Conservation (phyloP, 2,797 vertebrate genomes). For the Vipera ursinii region DNA sequence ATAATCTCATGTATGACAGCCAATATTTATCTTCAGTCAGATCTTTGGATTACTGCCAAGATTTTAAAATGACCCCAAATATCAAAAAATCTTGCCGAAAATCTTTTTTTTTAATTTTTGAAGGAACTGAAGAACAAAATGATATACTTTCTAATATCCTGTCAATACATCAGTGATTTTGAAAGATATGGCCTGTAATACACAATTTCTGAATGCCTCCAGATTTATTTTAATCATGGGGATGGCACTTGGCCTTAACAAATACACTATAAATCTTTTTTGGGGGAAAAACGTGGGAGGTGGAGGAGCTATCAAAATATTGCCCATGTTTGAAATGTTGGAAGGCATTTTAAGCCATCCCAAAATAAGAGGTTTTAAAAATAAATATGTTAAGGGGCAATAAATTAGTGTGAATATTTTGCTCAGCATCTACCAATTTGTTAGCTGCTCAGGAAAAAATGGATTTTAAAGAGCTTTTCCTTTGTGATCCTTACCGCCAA, state of each 20-base stretch:
- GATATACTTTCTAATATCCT: neutral
- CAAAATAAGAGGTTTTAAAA: neutral
- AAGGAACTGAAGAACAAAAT: neutral
- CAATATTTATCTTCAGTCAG: slow-evolving; percentile 10
- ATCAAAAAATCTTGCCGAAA: neutral
- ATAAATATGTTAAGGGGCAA: neutral
- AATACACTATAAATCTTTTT: neutral
- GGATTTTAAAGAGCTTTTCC: neutral
- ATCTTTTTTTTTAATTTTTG: neutral
- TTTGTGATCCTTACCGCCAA: neutral
- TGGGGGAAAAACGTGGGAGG: neutral
- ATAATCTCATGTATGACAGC: neutral
- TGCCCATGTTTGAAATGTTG: neutral
- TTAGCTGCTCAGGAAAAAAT: neutral
- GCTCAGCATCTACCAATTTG: neutral
- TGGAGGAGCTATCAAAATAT: neutral
- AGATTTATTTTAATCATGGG: neutral
- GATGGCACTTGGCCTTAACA: neutral
- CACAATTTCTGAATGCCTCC: neutral
- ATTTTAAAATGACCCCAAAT: slow-evolving; percentile 1
- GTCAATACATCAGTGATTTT: neutral
- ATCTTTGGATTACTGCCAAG: slow-evolving; percentile 12
- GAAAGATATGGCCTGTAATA: neutral
- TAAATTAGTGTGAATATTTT: neutral
- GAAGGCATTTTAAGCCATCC: neutral